Conservation (phyloP, 2,888 invertebrate genomes). For the Brenthis ino region DNA sequence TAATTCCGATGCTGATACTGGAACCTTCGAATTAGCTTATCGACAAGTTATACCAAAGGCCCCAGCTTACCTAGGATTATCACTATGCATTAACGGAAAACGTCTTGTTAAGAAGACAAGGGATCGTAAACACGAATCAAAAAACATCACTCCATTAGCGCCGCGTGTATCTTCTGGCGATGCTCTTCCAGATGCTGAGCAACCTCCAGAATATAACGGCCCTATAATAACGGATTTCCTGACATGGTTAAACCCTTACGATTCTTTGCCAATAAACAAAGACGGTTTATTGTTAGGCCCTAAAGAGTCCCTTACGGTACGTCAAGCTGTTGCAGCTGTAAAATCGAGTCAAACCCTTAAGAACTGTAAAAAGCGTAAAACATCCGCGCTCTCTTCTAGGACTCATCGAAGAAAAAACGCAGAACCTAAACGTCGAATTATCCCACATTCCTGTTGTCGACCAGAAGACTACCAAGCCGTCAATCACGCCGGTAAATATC, state of each 20-base stretch:
- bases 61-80: slow-evolving; percentile 90
- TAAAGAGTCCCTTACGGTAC: slow-evolving; percentile 73
- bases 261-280: slow-evolving; percentile 63
- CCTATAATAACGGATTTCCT: slow-evolving; percentile 87
- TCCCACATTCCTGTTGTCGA: slow-evolving; percentile 72
- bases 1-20: slow-evolving; percentile 89
- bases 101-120: slow-evolving; percentile 79
- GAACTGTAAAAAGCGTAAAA: slow-evolving; percentile 76
- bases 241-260: slow-evolving; percentile 84
- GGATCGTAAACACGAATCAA: slow-evolving; percentile 67
- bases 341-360: slow-evolving; percentile 70
- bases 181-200: slow-evolving; percentile 51
- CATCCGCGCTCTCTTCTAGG: slow-evolving; percentile 77
- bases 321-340: slow-evolving; percentile 74
- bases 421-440: slow-evolving; percentile 68
- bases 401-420: slow-evolving; percentile 71
- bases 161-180: slow-evolving; percentile 61
- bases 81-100: slow-evolving; percentile 86
- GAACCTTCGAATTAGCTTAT: slow-evolving; percentile 90
- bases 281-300: slow-evolving; percentile 64
- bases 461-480: slow-evolving; percentile 57
- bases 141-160: slow-evolving; percentile 56
- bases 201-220: slow-evolving; percentile 80
- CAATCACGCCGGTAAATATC: slow-evolving; percentile 61
- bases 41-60: slow-evolving; percentile 89